phyloP scores from a whole-genome alignment of 2,888 invertebrate species.

The Hoplodrina ambigua region DNA sequence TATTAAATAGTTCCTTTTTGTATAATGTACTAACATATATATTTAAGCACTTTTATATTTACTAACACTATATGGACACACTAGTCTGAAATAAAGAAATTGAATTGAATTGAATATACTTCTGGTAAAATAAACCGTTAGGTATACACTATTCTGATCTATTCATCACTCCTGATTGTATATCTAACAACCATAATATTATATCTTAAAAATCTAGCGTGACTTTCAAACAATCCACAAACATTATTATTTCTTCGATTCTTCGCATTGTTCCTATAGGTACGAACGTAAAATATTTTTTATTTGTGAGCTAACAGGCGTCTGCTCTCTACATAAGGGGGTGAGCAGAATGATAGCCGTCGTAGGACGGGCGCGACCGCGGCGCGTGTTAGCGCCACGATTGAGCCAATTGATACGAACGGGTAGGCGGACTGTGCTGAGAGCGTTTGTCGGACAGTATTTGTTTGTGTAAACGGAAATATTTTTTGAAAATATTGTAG shows the following conservation, averaged over 20 bases:
- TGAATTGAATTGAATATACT: no score
- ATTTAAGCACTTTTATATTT: no score
- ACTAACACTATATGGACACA: no score
- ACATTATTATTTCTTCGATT: neutral
- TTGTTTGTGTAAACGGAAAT: neutral
- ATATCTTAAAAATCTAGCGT: neutral
- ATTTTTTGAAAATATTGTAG: neutral
- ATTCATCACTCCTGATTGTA: no score
- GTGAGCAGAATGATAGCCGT: constrained; percentile 48
- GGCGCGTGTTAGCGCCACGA: constrained; percentile 82
- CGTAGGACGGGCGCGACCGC: constrained; percentile 72
- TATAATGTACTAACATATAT: no score
- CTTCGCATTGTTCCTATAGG: neutral
- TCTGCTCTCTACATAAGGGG: constrained; percentile 42
- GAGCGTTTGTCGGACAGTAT: neutral
- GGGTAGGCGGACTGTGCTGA: constrained; percentile 51
- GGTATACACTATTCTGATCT: no score
- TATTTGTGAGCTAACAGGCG: constrained; percentile 50
- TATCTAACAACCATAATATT: no score
- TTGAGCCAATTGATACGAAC: constrained; percentile 79
- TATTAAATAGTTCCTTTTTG: no score
- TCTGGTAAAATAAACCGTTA: no score
- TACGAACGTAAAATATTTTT: constrained; percentile 52
- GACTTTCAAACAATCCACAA: neutral
- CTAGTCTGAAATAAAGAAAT: no score